phyloP scores from a whole-genome alignment of 2,113 vertebrate species.

The Oxyruncus cristatus region DNA sequence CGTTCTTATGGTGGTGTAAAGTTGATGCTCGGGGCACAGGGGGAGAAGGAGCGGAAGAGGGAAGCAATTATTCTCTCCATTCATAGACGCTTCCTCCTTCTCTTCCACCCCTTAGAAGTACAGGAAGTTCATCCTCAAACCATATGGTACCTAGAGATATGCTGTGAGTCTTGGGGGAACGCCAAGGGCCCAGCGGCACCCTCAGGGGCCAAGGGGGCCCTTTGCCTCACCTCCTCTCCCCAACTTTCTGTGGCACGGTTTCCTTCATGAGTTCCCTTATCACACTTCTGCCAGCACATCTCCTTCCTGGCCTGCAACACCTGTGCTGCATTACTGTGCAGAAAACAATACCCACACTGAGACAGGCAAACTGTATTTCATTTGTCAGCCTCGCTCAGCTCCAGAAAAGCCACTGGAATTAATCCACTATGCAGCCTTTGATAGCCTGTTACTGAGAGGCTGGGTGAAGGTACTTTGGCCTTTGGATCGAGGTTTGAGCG shows the following conservation, averaged over 20 bases:
- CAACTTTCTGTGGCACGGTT: accelerated
- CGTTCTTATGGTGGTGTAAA: background rate
- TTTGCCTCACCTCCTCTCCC: background rate
- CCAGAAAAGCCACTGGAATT: slow-evolving; percentile 35
- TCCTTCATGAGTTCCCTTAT: background rate
- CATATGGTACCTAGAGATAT: slow-evolving; percentile 46
- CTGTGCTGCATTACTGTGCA: slow-evolving; percentile 29
- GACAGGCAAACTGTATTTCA: slow-evolving; percentile 24
- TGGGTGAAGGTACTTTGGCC: background rate
- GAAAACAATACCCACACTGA: slow-evolving; percentile 34
- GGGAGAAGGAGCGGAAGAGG: slow-evolving; percentile 2
- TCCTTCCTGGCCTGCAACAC: slow-evolving; percentile 6
- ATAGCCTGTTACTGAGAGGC: background rate
- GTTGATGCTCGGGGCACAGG: background rate
- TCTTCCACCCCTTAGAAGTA: slow-evolving; percentile 23
- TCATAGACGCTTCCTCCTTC: background rate
- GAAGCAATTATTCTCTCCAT: slow-evolving; percentile 52
- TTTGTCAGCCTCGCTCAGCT: background rate
- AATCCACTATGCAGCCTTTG: background rate
- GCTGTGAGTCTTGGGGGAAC: background rate
- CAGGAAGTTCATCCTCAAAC: slow-evolving; percentile 55
- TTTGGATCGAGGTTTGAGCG: accelerated
- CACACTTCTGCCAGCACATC: background rate
- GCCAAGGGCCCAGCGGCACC: slow-evolving; percentile 16
- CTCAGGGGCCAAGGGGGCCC: background rate